Percentiles rank a stretch among this genome's conserved stretches.
Evolutionary conservation across 2,888 invertebrate genomes (phyloP).

Genomic region (Alviniconcha strummeri): DNA sequence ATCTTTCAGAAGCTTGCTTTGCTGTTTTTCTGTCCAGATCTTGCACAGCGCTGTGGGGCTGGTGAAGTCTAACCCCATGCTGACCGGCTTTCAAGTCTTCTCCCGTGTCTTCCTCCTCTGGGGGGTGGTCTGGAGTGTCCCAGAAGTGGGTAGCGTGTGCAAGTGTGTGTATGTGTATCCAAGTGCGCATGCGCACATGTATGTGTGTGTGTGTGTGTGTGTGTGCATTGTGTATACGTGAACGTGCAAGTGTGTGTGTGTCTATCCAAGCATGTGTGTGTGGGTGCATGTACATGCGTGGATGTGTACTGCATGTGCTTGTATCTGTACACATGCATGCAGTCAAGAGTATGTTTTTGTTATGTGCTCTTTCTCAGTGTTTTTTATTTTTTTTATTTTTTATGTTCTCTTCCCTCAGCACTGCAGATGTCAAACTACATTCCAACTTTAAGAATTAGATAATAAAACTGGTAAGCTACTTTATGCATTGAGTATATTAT

Average conservation of each 20-base stretch:
- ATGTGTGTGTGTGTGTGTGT: no score
- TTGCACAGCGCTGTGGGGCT: constrained; percentile 85
- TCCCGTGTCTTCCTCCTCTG: constrained; percentile 93
- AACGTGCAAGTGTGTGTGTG: background rate
- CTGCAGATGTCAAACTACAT: background rate
- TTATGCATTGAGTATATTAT: no score
- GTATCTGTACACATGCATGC: background rate
- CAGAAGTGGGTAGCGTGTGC: constrained; percentile 75
- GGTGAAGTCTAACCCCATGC: constrained; percentile 88
- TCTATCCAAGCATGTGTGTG: background rate
- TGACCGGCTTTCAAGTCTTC: constrained; percentile 83
- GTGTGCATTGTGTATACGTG: background rate
- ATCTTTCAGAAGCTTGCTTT: no score
- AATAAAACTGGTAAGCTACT: no score
- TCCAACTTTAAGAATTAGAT: no score
- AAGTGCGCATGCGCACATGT: no score
- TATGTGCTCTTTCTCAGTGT: background rate
- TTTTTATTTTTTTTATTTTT: no score
- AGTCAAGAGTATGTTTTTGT: background rate
- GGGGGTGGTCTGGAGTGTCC: constrained; percentile 86
- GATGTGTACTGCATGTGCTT: background rate
- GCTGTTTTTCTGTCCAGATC: no score
- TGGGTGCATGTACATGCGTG: background rate
- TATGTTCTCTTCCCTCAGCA: background rate
- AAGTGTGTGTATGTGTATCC: background rate